Conservation (phyloP, 2,888 invertebrate species). For the Ochropacha duplaris region DNA sequence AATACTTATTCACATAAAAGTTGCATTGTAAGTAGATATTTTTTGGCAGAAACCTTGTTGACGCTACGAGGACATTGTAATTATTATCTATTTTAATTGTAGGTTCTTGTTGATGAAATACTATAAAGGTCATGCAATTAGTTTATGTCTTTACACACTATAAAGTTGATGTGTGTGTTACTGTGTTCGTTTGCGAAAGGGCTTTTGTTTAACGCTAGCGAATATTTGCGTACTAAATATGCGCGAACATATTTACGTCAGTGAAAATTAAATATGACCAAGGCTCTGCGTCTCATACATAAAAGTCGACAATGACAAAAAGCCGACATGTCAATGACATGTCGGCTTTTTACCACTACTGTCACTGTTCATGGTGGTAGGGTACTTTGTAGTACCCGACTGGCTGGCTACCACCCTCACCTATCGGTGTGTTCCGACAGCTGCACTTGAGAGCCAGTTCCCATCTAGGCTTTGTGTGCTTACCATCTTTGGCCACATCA, state of each 20-base stretch:
- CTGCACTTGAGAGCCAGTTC: no score
- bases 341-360: no score
- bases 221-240: not conserved
- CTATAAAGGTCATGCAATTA: not conserved
- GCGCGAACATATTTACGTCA: not conserved
- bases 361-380: no score
- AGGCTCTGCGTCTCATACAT: not conserved
- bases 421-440: no score
- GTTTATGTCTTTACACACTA: not conserved
- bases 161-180: not conserved
- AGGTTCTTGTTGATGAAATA: not conserved
- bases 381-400: no score
- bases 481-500: no score
- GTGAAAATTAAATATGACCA: slow-evolving; percentile 1
- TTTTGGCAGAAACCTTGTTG: not conserved
- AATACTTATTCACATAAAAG: no score
- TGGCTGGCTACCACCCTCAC: no score
- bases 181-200: slow-evolving; percentile 2
- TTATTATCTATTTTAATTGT: not conserved
- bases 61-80: not conserved
- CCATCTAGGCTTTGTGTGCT: no score
- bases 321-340: not conserved
- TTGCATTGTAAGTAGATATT: no score
- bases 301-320: not conserved
- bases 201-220: slow-evolving; percentile 4